Evolutionary conservation across 2,888 invertebrate genomes (phyloP).

Genomic region (Spodoptera picta): DNA sequence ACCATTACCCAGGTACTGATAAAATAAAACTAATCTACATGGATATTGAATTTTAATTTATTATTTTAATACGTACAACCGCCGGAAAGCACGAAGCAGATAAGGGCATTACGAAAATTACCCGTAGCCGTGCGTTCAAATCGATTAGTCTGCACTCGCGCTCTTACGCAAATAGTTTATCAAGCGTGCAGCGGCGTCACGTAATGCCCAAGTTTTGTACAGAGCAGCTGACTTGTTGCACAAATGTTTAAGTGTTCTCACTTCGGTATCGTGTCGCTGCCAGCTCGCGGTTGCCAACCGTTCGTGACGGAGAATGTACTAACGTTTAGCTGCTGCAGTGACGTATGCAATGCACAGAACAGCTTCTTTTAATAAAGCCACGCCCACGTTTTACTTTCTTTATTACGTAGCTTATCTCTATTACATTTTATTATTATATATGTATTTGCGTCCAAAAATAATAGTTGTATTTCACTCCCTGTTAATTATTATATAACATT

Average conservation of each 20-base stretch:
- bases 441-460: no score
- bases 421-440: constrained; percentile 6
- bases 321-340: constrained; percentile 27
- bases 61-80: constrained; percentile 64
- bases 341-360: constrained; percentile 28
- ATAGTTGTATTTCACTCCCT: no score
- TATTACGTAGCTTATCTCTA: constrained; percentile 25
- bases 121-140: constrained; percentile 81
- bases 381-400: constrained; percentile 26
- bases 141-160: constrained; percentile 81
- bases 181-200: constrained; percentile 82
- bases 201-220: constrained; percentile 77
- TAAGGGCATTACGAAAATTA: constrained; percentile 84
- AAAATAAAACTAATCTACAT: constrained; percentile 32
- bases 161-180: constrained; percentile 84
- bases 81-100: constrained; percentile 72
- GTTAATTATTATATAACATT: no score
- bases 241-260: constrained; percentile 66
- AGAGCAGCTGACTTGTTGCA: constrained; percentile 73
- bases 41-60: constrained; percentile 62
- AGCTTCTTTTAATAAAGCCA: constrained; percentile 27
- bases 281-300: constrained; percentile 59
- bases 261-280: constrained; percentile 60
- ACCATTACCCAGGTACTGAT: neutral
- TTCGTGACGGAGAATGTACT: constrained; percentile 61